phyloP scores from a whole-genome alignment of 2,888 invertebrate genomes.

The Eutolmus rufibarbis region DNA sequence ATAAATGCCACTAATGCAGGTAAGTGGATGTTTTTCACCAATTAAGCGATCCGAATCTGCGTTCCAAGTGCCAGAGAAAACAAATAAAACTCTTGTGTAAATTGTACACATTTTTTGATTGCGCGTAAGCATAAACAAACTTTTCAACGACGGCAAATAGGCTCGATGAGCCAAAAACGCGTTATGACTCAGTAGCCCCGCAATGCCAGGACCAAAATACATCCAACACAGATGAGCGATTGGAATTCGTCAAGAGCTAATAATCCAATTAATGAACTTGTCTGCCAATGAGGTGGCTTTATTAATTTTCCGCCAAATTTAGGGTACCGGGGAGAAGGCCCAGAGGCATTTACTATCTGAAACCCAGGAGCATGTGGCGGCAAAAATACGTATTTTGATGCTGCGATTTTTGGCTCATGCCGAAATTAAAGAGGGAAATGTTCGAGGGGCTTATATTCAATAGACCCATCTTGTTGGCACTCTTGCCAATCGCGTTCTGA shows the following conservation, averaged over 20 bases:
- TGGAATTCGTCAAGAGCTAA: background rate
- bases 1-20: background rate
- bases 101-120: background rate
- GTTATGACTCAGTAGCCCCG: background rate
- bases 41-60: background rate
- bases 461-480: background rate
- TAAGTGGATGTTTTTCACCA: background rate
- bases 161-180: background rate
- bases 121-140: background rate
- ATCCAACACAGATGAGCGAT: background rate
- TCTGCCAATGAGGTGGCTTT: background rate
- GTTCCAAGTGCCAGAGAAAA: background rate
- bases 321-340: background rate
- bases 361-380: background rate
- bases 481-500: background rate
- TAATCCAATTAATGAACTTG: background rate
- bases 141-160: background rate
- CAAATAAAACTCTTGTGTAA: background rate
- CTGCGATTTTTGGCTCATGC: background rate
- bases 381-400: background rate
- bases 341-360: background rate
- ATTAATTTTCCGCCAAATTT: background rate
- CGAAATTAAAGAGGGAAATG: background rate
- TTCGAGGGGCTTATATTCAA: background rate
- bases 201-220: background rate